These are phyloP conservation scores for Prinia subflava DNA, from an alignment of 2,113 vertebrate genomes.

Conservation along the genomic window DNA sequence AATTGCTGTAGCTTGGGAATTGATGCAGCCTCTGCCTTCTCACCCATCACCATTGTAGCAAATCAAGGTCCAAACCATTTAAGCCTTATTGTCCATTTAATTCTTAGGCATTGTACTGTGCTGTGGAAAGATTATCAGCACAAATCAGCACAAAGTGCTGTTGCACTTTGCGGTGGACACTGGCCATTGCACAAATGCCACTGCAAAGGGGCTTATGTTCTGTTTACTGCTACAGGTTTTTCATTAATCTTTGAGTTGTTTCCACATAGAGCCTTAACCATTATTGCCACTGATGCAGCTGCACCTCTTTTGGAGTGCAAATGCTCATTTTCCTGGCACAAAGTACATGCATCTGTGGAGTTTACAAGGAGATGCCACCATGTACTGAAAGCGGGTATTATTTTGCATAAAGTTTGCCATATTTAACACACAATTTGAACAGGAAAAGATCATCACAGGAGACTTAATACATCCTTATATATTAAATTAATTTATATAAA, in stretches of 20 bases:
- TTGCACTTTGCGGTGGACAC: background rate
- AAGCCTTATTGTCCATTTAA: background rate
- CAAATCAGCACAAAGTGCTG: background rate
- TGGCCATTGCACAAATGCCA: background rate
- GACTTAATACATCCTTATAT: background rate
- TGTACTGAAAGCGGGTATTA: background rate
- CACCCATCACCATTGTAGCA: background rate
- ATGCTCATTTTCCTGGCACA: background rate
- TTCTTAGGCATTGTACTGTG: background rate
- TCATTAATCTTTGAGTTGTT: background rate
- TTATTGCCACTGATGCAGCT: background rate
- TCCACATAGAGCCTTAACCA: background rate
- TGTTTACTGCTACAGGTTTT: background rate
- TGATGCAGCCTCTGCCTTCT: background rate
- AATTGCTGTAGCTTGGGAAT: background rate
- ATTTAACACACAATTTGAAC: background rate
- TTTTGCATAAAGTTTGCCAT: constrained; percentile 8
- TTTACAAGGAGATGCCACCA: background rate
- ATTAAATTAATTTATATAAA: constrained; percentile 12
- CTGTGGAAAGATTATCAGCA: background rate
- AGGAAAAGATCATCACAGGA: background rate
- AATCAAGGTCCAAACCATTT: background rate
- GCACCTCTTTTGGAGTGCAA: background rate
- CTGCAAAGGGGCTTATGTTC: background rate
- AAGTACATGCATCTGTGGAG: background rate